Base-by-base conservation (phyloP, 2,797 vertebrate species). In the Cossypha polioptera region DNA sequence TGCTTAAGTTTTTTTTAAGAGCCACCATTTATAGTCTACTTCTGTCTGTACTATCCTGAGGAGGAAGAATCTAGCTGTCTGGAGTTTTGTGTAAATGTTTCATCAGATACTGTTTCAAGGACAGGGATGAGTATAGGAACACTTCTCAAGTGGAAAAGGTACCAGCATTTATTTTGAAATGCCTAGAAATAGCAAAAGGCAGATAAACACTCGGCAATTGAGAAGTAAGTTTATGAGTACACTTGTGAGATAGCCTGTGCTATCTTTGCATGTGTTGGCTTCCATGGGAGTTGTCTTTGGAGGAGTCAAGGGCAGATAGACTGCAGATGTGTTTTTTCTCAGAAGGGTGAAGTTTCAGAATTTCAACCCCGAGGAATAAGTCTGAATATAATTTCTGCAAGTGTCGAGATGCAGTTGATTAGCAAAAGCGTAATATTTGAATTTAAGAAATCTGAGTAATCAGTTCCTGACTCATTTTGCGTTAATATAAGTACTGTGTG, bases 31-130 rank as follows among this genome's bases (percentile, higher is more conserved):
- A 48, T 55, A 16, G 4, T 94, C 43, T 45, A 3, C 15, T 73
- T 71, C 36, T 88, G 24, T 53, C 54, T 68, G 5, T 71, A 16
- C 29, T 21, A 3, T 61, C 22, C 14, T 29, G 45, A 88, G 53
- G 31, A 77, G 19, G 13, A 73, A 40, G 10, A 61, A 59, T 82
- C 17, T 76, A 33, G 1, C 33, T 78, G 2, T 61, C 33, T 48
- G 29, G 20, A 53, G 40, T 18, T 65, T 16, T 58, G 51, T 48
- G 45, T 58, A 47, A 76, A 18, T 0, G 0, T 22, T 65, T 61
- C 54, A 16, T 82, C 38, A 38, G 29, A n/a, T 74, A 42, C 5
- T 7, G 8, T 59, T 92, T 90, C 26, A 43, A 63, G 67, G 31
- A 35, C 51, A 24, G 24, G 57, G 55, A 22, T 48, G 48, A 33